Evolutionary conservation across 2,888 invertebrate species (phyloP).

Genomic region (Tetropium fuscum): DNA sequence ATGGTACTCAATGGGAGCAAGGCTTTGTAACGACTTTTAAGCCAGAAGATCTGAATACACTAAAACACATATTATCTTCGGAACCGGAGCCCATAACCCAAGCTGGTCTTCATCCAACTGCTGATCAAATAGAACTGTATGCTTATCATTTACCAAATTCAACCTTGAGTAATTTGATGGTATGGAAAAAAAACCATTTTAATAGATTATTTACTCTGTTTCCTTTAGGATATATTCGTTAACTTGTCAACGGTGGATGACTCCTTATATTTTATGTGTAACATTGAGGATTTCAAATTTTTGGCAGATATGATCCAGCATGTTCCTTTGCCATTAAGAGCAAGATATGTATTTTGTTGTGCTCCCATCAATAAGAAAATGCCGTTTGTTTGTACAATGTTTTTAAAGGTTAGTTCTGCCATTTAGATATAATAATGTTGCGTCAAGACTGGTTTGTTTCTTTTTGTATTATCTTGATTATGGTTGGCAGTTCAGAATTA

Average conservation of each 20-base stretch:
- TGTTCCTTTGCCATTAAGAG: slow-evolving; percentile 87
- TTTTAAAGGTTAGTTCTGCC: slow-evolving; percentile 93
- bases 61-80: slow-evolving; percentile 78
- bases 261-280: slow-evolving; percentile 96
- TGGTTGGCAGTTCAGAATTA: too few species aligned
- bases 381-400: slow-evolving; percentile 95
- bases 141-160: slow-evolving; percentile 96
- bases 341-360: slow-evolving; percentile 96
- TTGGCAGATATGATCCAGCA: slow-evolving; percentile 98
- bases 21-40: slow-evolving; percentile 93
- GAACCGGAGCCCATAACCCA: slow-evolving; percentile 82
- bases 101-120: slow-evolving; percentile 96
- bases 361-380: slow-evolving; percentile 95
- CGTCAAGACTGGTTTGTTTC: too few species aligned
- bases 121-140: slow-evolving; percentile 98
- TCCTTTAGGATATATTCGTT: slow-evolving; percentile 91
- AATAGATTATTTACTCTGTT: slow-evolving; percentile 3
- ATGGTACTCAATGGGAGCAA: slow-evolving; percentile 64
- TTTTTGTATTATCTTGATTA: too few species aligned
- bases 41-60: slow-evolving; percentile 82
- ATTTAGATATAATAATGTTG: too few species aligned
- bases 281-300: slow-evolving; percentile 95
- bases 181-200: slow-evolving; percentile 58
- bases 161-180: slow-evolving; percentile 92
- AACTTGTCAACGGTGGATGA: slow-evolving; percentile 91